Evolutionary conservation across 2,797 vertebrate genomes (phyloP).

Genomic region (Scolopax rusticola): DNA sequence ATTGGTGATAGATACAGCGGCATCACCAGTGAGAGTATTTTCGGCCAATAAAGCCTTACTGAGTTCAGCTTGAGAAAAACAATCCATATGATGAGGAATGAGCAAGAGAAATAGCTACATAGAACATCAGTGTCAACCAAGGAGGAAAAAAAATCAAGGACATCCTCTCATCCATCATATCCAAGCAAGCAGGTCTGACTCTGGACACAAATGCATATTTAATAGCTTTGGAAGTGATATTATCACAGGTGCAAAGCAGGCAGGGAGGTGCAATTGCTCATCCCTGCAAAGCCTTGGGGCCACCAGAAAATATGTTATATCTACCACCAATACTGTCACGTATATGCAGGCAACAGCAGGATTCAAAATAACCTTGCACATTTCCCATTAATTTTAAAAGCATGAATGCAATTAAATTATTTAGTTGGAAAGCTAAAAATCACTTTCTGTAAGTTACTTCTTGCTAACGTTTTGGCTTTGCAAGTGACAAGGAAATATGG

Average conservation of each 20-base stretch:
- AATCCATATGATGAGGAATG: not conserved
- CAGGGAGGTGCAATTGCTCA: conserved; percentile 17
- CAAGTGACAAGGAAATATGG: not conserved
- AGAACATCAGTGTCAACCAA: not conserved
- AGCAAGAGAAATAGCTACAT: not conserved
- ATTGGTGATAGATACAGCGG: no score
- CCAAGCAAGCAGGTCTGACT: not conserved
- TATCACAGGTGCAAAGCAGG: conserved; percentile 13
- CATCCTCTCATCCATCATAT: not conserved
- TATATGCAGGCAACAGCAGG: not conserved
- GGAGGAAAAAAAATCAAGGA: not conserved
- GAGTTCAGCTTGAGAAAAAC: not conserved
- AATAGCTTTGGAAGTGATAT: conserved; percentile 46
- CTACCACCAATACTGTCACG: fast-evolving
- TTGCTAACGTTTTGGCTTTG: not conserved
- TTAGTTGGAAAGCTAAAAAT: not conserved
- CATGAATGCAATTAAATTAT: not conserved
- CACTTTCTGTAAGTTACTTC: not conserved
- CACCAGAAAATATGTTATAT: not conserved
- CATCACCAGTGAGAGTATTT: not conserved
- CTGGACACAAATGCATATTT: conserved; percentile 37
- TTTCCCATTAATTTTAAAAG: not conserved
- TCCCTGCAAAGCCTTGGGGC: not conserved
- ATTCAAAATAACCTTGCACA: not conserved
- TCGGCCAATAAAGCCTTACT: not conserved